phyloP scores from a whole-genome alignment of 2,797 vertebrate species.

The Micropoecilia bifurca region DNA sequence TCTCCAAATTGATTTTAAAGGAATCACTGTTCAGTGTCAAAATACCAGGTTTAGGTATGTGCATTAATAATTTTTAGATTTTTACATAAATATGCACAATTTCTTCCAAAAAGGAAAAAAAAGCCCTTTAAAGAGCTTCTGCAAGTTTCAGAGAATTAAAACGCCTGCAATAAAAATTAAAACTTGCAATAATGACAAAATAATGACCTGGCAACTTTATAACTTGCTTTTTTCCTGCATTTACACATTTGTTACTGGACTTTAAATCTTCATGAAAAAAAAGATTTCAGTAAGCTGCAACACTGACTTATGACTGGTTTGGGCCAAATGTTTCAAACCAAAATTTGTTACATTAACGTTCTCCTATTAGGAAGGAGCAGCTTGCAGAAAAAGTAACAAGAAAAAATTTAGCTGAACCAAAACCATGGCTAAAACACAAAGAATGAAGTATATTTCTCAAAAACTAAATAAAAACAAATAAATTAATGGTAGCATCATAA shows the following conservation, averaged over 20 bases:
- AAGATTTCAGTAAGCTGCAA: too few relatives aligned
- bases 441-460: not conserved
- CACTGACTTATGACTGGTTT: too few relatives aligned
- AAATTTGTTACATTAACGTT: too few relatives aligned
- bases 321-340: too few relatives aligned
- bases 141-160: not conserved
- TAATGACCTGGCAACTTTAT: not conserved
- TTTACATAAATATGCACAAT: not conserved
- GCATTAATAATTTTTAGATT: not conserved
- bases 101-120: too few relatives aligned
- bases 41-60: not conserved
- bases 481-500: not conserved
- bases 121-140: not conserved
- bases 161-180: not conserved
- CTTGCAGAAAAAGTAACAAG: too few relatives aligned
- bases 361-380: too few relatives aligned
- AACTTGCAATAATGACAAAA: not conserved
- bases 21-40: not conserved
- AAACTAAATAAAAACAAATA: not conserved
- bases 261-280: too few relatives aligned
- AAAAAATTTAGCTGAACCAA: not conserved
- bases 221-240: not conserved
- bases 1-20: not conserved
- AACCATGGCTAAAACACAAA: not conserved
- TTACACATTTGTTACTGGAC: too few relatives aligned